These are phyloP conservation scores for Pelodytes ibericus DNA, from an alignment of 2,797 vertebrate species.

Conservation along the genomic window DNA sequence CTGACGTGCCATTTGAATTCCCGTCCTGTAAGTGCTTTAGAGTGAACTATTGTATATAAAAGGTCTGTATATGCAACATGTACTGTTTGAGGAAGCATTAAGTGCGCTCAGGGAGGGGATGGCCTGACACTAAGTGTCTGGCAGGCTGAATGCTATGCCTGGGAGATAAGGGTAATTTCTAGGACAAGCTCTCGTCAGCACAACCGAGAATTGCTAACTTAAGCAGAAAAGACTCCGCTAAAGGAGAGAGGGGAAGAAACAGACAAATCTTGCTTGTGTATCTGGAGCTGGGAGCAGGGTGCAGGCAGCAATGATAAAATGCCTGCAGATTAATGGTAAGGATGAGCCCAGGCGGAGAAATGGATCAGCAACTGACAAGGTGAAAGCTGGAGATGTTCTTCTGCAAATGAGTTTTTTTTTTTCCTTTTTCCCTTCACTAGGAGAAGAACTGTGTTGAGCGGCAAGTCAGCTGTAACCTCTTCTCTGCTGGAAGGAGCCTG, in stretches of 20 bases:
- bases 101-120: slow-evolving; percentile 51
- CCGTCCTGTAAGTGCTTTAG: slow-evolving; percentile 26
- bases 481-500: slow-evolving; percentile 33
- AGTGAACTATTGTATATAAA: slow-evolving; percentile 15
- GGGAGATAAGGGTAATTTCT: slow-evolving; percentile 58
- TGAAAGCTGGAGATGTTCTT: slow-evolving; percentile 56
- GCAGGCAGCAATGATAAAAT: slow-evolving; percentile 55
- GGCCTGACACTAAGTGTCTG: slow-evolving; percentile 53
- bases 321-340: slow-evolving; percentile 55
- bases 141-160: slow-evolving; percentile 54
- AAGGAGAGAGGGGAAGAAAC: slow-evolving; percentile 51
- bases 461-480: slow-evolving; percentile 41
- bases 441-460: slow-evolving; percentile 26
- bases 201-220: slow-evolving; percentile 56
- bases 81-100: slow-evolving; percentile 45
- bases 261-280: slow-evolving; percentile 58
- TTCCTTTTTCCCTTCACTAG: slow-evolving; percentile 10
- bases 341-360: slow-evolving; percentile 53
- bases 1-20: not conserved
- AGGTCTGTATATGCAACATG: slow-evolving; percentile 43
- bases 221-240: slow-evolving; percentile 55
- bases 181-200: slow-evolving; percentile 57
- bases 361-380: slow-evolving; percentile 56
- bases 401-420: slow-evolving; percentile 54
- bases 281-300: slow-evolving; percentile 54